Evolutionary conservation across 1,140 invertebrate genomes (phyloP), one percentile per base, ranked within the genome.

Genomic region (Phortica variegata): DNA sequence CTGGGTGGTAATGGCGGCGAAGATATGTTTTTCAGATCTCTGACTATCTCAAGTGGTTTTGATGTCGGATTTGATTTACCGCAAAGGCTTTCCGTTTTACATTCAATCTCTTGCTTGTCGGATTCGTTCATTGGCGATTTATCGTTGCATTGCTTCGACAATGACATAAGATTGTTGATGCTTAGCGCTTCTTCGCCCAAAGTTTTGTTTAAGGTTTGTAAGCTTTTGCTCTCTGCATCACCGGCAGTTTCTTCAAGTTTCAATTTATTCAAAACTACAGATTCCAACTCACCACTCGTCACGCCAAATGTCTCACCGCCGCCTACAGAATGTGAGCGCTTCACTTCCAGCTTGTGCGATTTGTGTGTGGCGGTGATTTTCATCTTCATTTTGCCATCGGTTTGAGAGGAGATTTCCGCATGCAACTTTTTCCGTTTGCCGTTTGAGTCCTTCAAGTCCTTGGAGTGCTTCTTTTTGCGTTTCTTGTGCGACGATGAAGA

Each of bases 401-500:
- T 61, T 8, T 72, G 68, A 16, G 73, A 75, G 15, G 65, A 63
- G 39, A 75, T 75, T 19, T 75, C 72, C 1, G 72, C 73, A 37
- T 75, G 73, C 26, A 75, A 46, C 32, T 72, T 73, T 44, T 71
- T 62, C 0, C 66, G 54, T 21, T 75, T 75, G 1, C 73, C 59
- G 21, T 70, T 71, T 5, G 68, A 51, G 26, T 76, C 70, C 39
- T 73, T 70, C 0, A 62, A 60, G 36, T 75, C 70, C 57, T 71
- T 73, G 9, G 70, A 73, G 52, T 75, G 73, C 41, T 75, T 75
- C 60, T 76, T 76, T 45, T 76, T 76, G 42, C 73, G 65, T 54
- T 76, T 76, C 38, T 73, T 73, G 55, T 76, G 74, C 17, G 72
- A 69, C 6, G 60, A 49, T 2, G 52, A 47, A 1, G 36, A 48